Percentiles rank a stretch among this genome's conserved stretches.
Conservation (phyloP, 2,113 vertebrate genomes). For the Trogon surrucura region DNA sequence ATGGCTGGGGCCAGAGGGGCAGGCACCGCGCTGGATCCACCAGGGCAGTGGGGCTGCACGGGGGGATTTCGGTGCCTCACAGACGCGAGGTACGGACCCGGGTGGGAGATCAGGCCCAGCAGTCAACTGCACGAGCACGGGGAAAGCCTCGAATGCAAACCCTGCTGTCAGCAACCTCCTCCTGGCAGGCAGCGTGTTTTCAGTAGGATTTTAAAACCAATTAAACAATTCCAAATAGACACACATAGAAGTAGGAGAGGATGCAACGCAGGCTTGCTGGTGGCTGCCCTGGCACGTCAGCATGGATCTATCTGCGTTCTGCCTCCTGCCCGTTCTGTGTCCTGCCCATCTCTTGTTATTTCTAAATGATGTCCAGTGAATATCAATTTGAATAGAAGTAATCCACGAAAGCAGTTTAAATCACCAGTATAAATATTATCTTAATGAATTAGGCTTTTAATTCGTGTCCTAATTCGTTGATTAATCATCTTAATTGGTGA, state of each 20-base stretch:
- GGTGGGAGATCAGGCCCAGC: background rate
- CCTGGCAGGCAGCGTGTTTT: background rate
- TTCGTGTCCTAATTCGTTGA: background rate
- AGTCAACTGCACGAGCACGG: background rate
- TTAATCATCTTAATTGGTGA: conserved; percentile 7
- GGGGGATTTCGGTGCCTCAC: background rate
- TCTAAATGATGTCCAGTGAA: background rate
- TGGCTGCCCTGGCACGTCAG: background rate
- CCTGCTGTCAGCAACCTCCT: background rate
- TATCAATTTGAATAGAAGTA: background rate
- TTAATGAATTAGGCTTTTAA: background rate
- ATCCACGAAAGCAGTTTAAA: background rate
- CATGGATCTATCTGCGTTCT: background rate
- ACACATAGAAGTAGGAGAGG: background rate
- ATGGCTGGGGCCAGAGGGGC: background rate
- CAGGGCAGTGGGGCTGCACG: fast-evolving
- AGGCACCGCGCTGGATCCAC: background rate
- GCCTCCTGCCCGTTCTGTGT: background rate
- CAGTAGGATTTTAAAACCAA: background rate
- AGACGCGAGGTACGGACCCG: fast-evolving
- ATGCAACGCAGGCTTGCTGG: background rate
- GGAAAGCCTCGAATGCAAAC: background rate
- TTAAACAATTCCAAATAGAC: background rate
- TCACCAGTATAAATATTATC: background rate
- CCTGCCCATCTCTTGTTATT: background rate